Conservation (phyloP, 2,797 vertebrate species). For the Lithobates sylvaticus region DNA sequence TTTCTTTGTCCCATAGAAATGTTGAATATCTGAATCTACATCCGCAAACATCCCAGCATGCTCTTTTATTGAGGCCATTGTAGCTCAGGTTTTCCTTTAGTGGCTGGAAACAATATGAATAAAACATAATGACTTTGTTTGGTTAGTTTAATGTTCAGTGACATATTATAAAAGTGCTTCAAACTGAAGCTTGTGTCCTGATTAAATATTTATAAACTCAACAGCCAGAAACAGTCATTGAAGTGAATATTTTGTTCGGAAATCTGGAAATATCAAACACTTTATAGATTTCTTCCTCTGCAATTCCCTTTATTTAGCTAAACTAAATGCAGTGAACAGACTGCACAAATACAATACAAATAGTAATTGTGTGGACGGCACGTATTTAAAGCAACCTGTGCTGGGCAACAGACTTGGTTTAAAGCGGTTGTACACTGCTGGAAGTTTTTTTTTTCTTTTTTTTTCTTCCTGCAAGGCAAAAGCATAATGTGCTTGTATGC, state of each 20-base stretch:
- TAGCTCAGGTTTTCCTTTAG: slow-evolving; percentile 8
- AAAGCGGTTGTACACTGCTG: too few species aligned
- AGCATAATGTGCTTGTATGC: too few species aligned
- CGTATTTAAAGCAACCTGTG: too few species aligned
- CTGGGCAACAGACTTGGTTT: too few species aligned
- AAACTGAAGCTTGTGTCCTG: slow-evolving; percentile 36
- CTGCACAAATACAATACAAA: background rate
- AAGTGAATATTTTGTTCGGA: slow-evolving; percentile 35
- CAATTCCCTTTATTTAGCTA: background rate
- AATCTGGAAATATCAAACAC: slow-evolving; percentile 22
- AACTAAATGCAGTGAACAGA: background rate
- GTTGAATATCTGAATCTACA: background rate
- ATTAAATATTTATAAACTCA: slow-evolving; percentile 44
- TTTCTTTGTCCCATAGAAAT: background rate
- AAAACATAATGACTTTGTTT: slow-evolving; percentile 50
- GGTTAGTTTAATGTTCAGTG: slow-evolving; percentile 48
- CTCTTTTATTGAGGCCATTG: background rate
- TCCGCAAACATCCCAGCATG: background rate
- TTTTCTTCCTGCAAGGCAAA: too few species aligned
- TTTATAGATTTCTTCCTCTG: background rate
- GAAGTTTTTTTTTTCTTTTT: too few species aligned
- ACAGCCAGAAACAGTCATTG: slow-evolving; percentile 22
- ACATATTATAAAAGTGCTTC: slow-evolving; percentile 43
- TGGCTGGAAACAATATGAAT: slow-evolving; percentile 43
- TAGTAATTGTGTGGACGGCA: too few species aligned